These are phyloP conservation scores for Acromyrmex echinatior DNA, from an alignment of 1,140 invertebrate species.

Conservation along the genomic window DNA sequence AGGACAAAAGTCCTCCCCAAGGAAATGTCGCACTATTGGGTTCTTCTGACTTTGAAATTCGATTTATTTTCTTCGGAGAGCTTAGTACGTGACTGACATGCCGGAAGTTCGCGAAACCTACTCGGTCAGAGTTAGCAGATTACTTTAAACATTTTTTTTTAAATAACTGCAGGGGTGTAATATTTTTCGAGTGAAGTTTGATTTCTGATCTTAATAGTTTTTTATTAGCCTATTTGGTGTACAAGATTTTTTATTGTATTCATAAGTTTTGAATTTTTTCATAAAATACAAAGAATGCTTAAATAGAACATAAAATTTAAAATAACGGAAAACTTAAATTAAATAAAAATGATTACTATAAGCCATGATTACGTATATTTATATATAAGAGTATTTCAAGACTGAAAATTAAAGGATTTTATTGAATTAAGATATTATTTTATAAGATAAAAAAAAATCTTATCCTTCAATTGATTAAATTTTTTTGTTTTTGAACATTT, in stretches of 20 bases:
- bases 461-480: not conserved
- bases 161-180: not conserved
- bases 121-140: slow-evolving; percentile 24
- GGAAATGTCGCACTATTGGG: slow-evolving; percentile 28
- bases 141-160: slow-evolving; percentile 17
- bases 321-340: not conserved
- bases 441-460: not conserved
- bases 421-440: not conserved
- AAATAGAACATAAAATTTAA: not conserved
- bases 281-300: not conserved
- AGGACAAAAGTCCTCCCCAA: not conserved
- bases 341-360: not conserved
- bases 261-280: not conserved
- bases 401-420: not conserved
- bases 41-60: slow-evolving; percentile 51
- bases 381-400: not conserved
- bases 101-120: not conserved
- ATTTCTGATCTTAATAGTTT: not conserved
- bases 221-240: not conserved
- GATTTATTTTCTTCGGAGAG: slow-evolving; percentile 43
- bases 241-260: slow-evolving; percentile 5
- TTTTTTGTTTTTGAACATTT: not conserved
- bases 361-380: not conserved
- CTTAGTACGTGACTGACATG: slow-evolving; percentile 35
- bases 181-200: not conserved